These are phyloP conservation scores for Orientallactaga sibirica DNA, from an alignment of 2,797 vertebrate genomes.

Conservation along the genomic window DNA sequence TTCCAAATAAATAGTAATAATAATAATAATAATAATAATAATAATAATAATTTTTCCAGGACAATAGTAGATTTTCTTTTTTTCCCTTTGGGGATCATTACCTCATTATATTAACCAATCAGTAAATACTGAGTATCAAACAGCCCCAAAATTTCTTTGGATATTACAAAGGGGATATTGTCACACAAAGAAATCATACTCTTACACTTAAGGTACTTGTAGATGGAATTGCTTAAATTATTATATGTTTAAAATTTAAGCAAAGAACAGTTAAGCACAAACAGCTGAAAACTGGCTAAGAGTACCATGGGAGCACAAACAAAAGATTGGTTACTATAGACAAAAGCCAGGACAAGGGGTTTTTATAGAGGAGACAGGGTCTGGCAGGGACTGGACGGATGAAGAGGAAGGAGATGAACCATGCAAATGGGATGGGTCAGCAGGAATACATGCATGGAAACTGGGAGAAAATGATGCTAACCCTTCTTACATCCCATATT, in stretches of 20 bases:
- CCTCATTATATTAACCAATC: background rate
- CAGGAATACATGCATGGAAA: background rate
- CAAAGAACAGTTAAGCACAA: background rate
- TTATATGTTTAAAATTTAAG: background rate
- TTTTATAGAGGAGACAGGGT: background rate
- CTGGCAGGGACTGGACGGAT: too few species aligned
- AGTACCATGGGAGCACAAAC: background rate
- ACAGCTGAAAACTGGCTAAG: background rate
- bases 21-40: too few species aligned
- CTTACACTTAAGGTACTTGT: background rate
- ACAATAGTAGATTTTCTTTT: background rate
- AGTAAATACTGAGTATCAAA: background rate
- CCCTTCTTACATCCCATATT: fast-evolving
- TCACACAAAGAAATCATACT: background rate
- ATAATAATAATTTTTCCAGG: background rate
- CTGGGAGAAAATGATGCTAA: background rate
- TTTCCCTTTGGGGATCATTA: background rate
- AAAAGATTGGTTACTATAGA: background rate
- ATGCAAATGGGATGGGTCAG: background rate
- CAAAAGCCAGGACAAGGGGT: background rate
- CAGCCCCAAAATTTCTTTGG: background rate
- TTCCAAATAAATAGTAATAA: too few species aligned
- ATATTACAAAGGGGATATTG: background rate
- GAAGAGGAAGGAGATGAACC: background rate
- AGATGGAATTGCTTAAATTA: constrained; percentile 23